phyloP scores from a whole-genome alignment of 2,888 invertebrate genomes.

The Aleiodes leptofemur region DNA sequence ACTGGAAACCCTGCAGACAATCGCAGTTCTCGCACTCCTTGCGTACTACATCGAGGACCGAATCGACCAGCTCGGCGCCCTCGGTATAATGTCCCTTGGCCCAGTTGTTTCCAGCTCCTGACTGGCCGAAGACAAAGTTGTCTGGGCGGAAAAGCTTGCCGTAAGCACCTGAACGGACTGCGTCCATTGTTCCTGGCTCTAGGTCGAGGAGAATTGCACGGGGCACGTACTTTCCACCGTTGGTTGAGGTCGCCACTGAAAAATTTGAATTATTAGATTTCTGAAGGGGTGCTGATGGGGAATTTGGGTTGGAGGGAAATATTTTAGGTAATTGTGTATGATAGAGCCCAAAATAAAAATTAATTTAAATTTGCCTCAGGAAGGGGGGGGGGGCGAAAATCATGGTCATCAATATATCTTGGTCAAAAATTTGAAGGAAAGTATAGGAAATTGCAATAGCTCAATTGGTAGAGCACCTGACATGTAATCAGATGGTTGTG shows the following conservation, averaged over 20 bases:
- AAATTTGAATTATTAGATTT: constrained; percentile 31
- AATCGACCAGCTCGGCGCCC: constrained; percentile 90
- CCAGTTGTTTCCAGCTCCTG: constrained; percentile 76
- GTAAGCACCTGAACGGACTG: constrained; percentile 81
- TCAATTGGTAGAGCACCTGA: no score
- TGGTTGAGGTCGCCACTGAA: constrained; percentile 79
- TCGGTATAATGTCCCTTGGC: constrained; percentile 95
- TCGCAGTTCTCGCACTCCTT: constrained; percentile 95
- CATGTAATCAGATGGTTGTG: no score
- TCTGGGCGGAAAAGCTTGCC: constrained; percentile 82
- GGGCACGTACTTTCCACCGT: constrained; percentile 82
- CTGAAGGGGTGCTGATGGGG: no score
- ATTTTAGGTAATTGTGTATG: no score
- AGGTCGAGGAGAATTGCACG: constrained; percentile 81
- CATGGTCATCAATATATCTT: no score
- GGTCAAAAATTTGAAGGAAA: no score
- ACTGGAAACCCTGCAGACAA: constrained; percentile 90
- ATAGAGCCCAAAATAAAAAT: no score
- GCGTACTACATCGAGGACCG: constrained; percentile 89
- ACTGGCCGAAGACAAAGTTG: constrained; percentile 80
- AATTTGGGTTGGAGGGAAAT: no score
- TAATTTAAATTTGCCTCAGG: no score
- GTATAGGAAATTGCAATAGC: no score
- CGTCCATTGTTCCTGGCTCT: constrained; percentile 85
- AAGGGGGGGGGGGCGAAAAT: no score